Base-by-base conservation (phyloP, 2,797 vertebrate species). In the Enteromius anoplus region DNA sequence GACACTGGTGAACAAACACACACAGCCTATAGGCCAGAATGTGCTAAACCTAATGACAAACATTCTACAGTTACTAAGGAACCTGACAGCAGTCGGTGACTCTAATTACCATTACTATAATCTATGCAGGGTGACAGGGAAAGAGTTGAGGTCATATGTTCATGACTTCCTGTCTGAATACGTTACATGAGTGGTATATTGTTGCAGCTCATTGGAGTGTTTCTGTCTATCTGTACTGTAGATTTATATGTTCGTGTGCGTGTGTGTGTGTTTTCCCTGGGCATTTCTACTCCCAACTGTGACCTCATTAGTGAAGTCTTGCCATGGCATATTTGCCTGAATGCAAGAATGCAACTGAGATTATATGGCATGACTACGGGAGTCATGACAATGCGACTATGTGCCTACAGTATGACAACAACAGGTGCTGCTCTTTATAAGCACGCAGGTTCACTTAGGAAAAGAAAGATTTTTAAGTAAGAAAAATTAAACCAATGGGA, bases 241-340 rank as follows among this genome's bases (percentile, higher is more conserved):
- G 62, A 47, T 72, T 64, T 81, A 49, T 82, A 26, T 64, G 29
- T 60, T 58, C 26, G 29, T 42, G 21, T 51, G 5, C 7, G 37
- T n/a, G 65, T 55, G 73, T 37, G n/a, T 29, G 29, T 78, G 47
- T 73, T 49, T 23, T 70, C 75, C 78, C 79, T 64, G 10, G 81
- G 81, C 15, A n/a, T 47, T 72, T 62, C 19, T 0, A 32, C 42
- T 47, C 34, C 79, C 65, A 58, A 23, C 47, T 53, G 75, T 40
- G 69, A 34, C 45, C 84, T 88, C 78, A 81, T 85, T 88, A 84
- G 55, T n/a, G 45, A 79, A 83, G 68, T 23, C 19, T 71, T 64
- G 34, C 42, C 53, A n/a, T 58, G 72, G 81, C 47, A 76, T 62
- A 82, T 82, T 55, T 82, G 34, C 42, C 42, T 68, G 71, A 82